Evolutionary conservation across 2,113 vertebrate species (phyloP).

Genomic region (Oreochromis spilurus): DNA sequence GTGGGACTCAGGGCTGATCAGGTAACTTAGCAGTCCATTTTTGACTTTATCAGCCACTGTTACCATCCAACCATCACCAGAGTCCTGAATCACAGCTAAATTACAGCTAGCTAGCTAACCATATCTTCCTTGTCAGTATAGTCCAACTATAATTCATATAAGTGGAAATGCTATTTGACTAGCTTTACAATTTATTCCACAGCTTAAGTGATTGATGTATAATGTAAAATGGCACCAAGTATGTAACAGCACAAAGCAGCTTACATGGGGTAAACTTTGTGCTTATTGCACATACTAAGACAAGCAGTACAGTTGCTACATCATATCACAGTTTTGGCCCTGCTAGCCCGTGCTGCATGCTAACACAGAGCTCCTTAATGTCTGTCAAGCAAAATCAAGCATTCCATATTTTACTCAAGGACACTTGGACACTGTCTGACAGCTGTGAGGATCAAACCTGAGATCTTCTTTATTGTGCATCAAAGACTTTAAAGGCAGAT

Average conservation of each 20-base stretch:
- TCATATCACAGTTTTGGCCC: neutral
- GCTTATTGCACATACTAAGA: neutral
- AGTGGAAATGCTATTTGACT: neutral
- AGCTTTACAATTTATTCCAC: neutral
- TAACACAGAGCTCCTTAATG: neutral
- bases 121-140: neutral
- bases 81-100: neutral
- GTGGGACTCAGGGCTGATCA: neutral
- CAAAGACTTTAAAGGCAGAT: neutral
- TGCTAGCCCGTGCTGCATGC: accelerated
- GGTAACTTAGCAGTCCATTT: neutral
- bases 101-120: neutral
- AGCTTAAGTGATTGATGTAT: neutral
- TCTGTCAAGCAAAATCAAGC: neutral
- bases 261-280: neutral
- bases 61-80: neutral
- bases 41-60: accelerated
- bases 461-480: neutral
- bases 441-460: neutral
- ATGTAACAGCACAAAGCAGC: neutral
- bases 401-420: neutral
- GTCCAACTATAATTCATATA: neutral
- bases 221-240: neutral
- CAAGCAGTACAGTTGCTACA: neutral
- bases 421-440: neutral